Evolutionary conservation across 2,113 vertebrate genomes (phyloP).

Genomic region (Hypocryptadius cinnamomeus): DNA sequence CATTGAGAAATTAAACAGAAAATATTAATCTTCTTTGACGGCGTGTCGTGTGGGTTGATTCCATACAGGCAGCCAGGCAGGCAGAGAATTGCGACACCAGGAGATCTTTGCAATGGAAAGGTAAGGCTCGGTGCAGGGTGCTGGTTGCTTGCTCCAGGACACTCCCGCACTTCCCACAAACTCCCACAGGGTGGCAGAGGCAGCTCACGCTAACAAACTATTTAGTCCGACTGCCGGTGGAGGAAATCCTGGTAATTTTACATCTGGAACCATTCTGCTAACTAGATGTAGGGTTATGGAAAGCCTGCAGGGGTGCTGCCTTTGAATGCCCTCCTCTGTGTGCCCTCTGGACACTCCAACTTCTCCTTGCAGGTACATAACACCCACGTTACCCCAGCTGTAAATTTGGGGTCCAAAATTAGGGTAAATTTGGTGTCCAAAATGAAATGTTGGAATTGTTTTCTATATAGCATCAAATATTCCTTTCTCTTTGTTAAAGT

Average conservation of each 20-base stretch:
- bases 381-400: accelerated
- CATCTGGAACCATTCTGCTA: neutral
- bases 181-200: constrained; percentile 40
- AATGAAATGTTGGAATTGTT: neutral
- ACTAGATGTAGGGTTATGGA: neutral
- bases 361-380: neutral
- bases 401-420: neutral
- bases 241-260: neutral
- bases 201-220: neutral
- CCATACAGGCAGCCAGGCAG: neutral
- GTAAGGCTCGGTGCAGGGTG: accelerated
- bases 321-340: neutral
- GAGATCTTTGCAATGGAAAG: accelerated
- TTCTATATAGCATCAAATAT: neutral
- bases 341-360: neutral
- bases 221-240: neutral
- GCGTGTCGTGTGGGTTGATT: neutral
- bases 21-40: neutral
- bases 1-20: neutral
- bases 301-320: accelerated
- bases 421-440: neutral
- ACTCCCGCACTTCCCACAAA: neutral
- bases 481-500: neutral
- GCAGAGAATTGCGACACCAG: accelerated
- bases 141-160: accelerated